These are phyloP conservation scores for Chaetops frenatus DNA, from an alignment of 2,113 vertebrate species.

Conservation along the genomic window DNA sequence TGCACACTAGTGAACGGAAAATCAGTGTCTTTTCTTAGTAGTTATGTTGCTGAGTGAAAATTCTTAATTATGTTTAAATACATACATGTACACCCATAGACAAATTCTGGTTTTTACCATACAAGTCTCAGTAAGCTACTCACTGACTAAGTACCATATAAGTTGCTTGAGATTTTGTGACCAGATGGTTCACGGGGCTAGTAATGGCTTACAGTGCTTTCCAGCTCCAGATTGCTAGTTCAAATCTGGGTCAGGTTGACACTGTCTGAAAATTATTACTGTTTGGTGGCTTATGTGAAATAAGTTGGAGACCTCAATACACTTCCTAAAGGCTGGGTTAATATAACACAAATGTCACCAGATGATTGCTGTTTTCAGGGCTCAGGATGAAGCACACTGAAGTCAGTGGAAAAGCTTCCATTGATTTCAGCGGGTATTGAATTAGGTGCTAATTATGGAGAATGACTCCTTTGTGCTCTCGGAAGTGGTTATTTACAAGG, in stretches of 20 bases:
- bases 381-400: background rate
- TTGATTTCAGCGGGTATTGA: constrained; percentile 18
- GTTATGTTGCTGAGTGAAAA: background rate
- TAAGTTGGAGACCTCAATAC: constrained; percentile 51
- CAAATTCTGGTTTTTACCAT: background rate
- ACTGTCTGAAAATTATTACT: constrained; percentile 57
- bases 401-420: background rate
- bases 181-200: constrained; percentile 29
- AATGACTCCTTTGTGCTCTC: background rate
- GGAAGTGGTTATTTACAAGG: background rate
- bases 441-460: constrained; percentile 41
- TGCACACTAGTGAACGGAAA: background rate
- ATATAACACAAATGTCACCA: constrained; percentile 53
- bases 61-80: background rate
- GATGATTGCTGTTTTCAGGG: constrained; percentile 25
- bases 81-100: background rate
- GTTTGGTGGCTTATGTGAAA: constrained; percentile 52
- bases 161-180: constrained; percentile 34
- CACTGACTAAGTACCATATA: background rate
- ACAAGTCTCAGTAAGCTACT: background rate
- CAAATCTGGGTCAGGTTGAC: constrained; percentile 62
- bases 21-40: background rate
- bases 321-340: constrained; percentile 42
- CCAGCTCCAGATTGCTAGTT: constrained; percentile 59
- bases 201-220: constrained; percentile 47